Base-by-base conservation (phyloP, 2,888 invertebrate species). In the Drymonia ruficornis region DNA sequence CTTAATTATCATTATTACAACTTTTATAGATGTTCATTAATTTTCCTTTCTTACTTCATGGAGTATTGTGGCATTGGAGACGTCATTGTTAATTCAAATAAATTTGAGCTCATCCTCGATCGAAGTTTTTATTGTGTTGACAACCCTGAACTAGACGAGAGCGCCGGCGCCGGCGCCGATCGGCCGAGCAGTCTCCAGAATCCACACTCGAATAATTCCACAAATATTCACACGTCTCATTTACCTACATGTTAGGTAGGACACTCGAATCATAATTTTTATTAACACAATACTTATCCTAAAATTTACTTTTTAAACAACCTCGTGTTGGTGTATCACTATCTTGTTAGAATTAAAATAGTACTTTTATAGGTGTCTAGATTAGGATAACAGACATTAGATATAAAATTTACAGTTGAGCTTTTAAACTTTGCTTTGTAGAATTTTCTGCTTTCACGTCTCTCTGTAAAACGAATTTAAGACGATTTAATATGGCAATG, bases 21-120 rank as follows among this genome's bases (percentile, higher is more conserved):
- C 89, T 92, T 92, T 92, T 92, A 91, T 92, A 92, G 92, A 92
- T 91, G 92, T 92, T 92, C 92, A 88, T 89, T 89, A 84, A 84
- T 89, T 91, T 88, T 87, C 86, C 86, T 89, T 92, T 89, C 89
- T 91, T 89, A 90, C 88, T 92, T 91, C 91, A 90, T 91, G 87
- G 83, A 90, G 86, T 91, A 89, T 89, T 91, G 92, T 92, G 90
- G 86, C 86, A 91, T 90, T 90, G 91, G 90, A 91, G 91, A 89
- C 89, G 87, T 91, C 88, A 90, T 91, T 92, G 91, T 92, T 92
- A 90, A 87, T 91, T 91, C 90, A 86, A 92, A 92, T 92, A 91
- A 92, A 92, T 86, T 87, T 90, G 91, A 91, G 91, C 85, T 91
- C 86, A 91, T 89, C 86, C 91, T 91, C 90, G 81, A 84, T 77